Conservation (phyloP, 1,140 invertebrate species). For the Rhagoletis zephyria region DNA sequence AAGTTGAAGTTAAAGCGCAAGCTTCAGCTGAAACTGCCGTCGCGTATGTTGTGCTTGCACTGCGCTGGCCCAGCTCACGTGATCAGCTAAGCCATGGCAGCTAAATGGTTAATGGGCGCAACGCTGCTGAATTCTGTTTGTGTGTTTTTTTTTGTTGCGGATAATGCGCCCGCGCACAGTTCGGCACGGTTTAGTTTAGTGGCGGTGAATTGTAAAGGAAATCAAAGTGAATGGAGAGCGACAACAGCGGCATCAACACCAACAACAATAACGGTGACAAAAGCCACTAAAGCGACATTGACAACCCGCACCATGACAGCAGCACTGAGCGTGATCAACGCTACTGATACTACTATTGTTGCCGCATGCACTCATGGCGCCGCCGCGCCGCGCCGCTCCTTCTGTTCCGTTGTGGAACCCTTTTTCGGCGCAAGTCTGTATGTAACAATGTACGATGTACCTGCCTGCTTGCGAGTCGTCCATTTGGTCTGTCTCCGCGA, state of each 20-base stretch:
- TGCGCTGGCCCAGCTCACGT: background rate
- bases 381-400: background rate
- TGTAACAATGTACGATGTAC: background rate
- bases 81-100: background rate
- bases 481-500: conserved; percentile 12
- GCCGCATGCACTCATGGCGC: background rate
- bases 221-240: conserved; percentile 52
- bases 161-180: conserved; percentile 37
- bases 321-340: conserved; percentile 46
- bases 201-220: conserved; percentile 39
- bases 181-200: background rate
- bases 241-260: conserved; percentile 10
- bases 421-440: background rate
- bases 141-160: background rate
- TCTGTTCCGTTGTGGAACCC: background rate
- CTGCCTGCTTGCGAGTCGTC: conserved; percentile 6
- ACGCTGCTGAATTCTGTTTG: conserved; percentile 4
- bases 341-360: conserved; percentile 21
- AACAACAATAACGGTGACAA: conserved; percentile 37
- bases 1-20: background rate
- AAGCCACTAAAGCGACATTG: conserved; percentile 43
- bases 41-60: background rate
- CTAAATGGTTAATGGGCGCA: conserved; percentile 19
- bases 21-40: background rate
- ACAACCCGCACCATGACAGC: conserved; percentile 45